Conservation (phyloP, 2,888 invertebrate genomes). For the Cataglyphis altisquamis region DNA sequence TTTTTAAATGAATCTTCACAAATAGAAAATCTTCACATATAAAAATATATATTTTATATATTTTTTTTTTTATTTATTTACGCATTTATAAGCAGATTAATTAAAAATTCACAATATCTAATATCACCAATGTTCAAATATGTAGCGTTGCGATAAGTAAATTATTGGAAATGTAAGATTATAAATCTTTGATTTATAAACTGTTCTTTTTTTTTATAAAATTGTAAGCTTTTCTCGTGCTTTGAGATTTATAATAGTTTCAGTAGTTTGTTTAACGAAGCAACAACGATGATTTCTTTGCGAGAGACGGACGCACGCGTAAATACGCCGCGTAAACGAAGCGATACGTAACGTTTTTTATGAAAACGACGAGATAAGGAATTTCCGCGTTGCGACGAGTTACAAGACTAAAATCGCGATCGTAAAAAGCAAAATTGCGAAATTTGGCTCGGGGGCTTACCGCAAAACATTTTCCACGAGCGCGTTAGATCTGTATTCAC, state of each 20-base stretch:
- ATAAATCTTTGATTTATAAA: not conserved
- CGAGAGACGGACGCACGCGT: constrained; percentile 11
- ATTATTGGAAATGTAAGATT: not conserved
- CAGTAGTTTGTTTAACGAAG: not conserved
- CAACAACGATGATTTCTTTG: constrained; percentile 7
- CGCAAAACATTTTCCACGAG: constrained; percentile 7
- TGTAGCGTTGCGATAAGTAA: not conserved
- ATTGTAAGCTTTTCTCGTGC: not conserved
- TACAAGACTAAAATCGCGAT: constrained; percentile 12
- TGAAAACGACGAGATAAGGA: constrained; percentile 46
- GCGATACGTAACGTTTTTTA: constrained; percentile 29
- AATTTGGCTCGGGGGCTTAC: constrained; percentile 6
- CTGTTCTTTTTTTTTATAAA: not conserved
- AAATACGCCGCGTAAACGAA: constrained; percentile 12
- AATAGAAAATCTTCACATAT: not conserved
- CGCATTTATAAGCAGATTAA: not conserved
- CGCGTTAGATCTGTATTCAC: constrained; percentile 24
- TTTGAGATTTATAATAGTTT: not conserved
- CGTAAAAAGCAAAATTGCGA: constrained; percentile 22
- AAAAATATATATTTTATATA: not conserved
- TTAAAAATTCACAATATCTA: not conserved
- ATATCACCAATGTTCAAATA: not conserved
- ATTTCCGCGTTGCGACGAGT: constrained; percentile 22
- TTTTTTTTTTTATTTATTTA: not conserved
- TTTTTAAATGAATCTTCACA: not conserved